Percentiles rank a stretch among this genome's conserved stretches.
These are phyloP conservation scores for Platycercus adscitus DNA, from an alignment of 2,113 vertebrate species.

Conservation along the genomic window DNA sequence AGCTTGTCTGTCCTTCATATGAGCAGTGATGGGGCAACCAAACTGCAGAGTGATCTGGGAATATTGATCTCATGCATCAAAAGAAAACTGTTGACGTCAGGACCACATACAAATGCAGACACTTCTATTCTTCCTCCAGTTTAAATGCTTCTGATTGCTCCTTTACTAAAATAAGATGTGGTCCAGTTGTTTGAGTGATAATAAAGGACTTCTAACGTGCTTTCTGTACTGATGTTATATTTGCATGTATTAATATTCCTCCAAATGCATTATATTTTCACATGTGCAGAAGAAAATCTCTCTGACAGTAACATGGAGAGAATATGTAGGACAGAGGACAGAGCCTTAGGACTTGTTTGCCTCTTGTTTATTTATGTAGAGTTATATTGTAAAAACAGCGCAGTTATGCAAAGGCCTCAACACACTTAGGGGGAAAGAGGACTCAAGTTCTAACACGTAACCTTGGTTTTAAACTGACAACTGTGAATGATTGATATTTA, in stretches of 20 bases:
- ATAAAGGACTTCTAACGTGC: neutral
- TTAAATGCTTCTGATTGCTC: neutral
- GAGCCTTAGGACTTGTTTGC: neutral
- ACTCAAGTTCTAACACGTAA: neutral
- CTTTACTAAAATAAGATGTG: neutral
- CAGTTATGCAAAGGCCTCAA: neutral
- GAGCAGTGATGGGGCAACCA: neutral
- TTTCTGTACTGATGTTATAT: neutral
- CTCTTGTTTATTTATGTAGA: conserved; percentile 11
- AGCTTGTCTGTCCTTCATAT: accelerated
- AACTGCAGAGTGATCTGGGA: neutral
- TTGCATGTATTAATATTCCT: neutral
- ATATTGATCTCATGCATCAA: accelerated
- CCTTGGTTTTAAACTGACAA: neutral
- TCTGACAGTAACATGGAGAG: neutral
- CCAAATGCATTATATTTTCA: neutral
- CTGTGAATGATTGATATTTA: neutral
- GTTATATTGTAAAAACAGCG: neutral
- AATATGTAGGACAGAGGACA: neutral
- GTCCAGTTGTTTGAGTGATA: neutral
- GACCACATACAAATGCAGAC: accelerated
- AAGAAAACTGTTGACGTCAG: neutral
- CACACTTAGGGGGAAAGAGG: neutral
- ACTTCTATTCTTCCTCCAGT: neutral
- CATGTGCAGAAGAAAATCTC: neutral